phyloP scores from a whole-genome alignment of 1,140 invertebrate species.

The Heliconius hermathena region DNA sequence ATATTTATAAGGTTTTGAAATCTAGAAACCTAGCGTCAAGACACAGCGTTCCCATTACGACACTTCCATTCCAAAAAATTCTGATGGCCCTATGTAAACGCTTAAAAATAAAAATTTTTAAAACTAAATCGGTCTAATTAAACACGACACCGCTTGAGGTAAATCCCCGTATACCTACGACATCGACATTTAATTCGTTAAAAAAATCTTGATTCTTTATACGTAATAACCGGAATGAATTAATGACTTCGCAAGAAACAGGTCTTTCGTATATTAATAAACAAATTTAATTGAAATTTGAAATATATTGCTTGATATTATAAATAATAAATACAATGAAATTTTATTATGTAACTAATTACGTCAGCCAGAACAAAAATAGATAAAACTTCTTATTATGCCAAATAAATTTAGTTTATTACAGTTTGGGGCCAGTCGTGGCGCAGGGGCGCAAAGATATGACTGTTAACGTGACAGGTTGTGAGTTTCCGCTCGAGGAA shows the following conservation, averaged over 20 bases:
- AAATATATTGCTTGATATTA: background rate
- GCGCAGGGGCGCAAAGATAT: no score
- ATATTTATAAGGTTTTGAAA: no score
- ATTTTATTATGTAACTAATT: background rate
- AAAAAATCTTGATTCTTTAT: background rate
- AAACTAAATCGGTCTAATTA: background rate
- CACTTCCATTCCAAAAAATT: no score
- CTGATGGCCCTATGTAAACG: background rate
- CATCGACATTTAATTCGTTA: background rate
- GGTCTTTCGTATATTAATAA: background rate
- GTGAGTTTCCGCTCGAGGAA: background rate
- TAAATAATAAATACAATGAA: background rate
- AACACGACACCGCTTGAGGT: background rate
- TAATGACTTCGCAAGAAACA: slow-evolving; percentile 10
- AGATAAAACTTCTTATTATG: no score
- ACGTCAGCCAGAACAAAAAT: background rate
- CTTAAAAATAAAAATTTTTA: background rate
- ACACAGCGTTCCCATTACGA: no score
- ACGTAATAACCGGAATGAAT: slow-evolving; percentile 6
- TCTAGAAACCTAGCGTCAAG: no score
- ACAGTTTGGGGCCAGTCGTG: no score
- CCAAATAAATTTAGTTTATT: no score
- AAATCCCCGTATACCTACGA: background rate
- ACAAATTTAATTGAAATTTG: background rate
- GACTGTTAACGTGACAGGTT: background rate